Base-by-base conservation (phyloP, 2,888 invertebrate species). In the Drosophila austrosaltans region DNA sequence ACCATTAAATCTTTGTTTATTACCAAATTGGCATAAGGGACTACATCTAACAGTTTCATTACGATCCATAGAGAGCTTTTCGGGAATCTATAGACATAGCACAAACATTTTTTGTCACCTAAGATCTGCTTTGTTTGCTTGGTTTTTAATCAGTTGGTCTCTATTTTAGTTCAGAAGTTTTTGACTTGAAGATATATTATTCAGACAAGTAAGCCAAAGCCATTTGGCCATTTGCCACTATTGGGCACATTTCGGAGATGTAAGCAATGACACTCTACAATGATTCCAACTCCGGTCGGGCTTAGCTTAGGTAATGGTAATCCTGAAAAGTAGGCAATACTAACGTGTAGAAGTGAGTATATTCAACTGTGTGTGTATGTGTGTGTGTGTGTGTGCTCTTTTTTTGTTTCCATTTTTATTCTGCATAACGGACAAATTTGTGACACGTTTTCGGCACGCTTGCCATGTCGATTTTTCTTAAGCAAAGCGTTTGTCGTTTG, bases 371-470 rank as follows among this genome's bases (percentile, higher is more conserved):
- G 10, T 48, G 48, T 48, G 48, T 48, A 10, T 48, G 48, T 25
- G 25, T 48, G 48, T 12, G 7, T 25, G 12, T 40, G n/a, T 48
- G 20, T 44, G 20, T 44, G 44, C 1, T 54, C 59, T 30, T 40
- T 39, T 53, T 64, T 71, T 60, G 68, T 44, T 67, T 58, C 68
- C 68, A 68, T 69, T 69, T 60, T 56, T 69, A 61, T 69, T 56
- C 60, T 56, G 70, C 40, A 54, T 30, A 58, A 48, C 40, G 68
- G 74, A 84, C 80, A 87, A 87, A 87, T 87, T 83, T 84, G 87
- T 79, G 85, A 76, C 85, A 83, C 83, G 83, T 83, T 87, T 81
- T 67, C 82, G 87, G 84, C 87, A 83, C 85, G 85, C 87, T 81
- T 75, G 73, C 79, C 75, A 79, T 76, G 83, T 88, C 82, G 83